A percentile compares a stretch with the other conserved stretches of the same genome.
These are phyloP conservation scores for Argyresthia albistria DNA, from an alignment of 2,888 invertebrate species.

Conservation along the genomic window DNA sequence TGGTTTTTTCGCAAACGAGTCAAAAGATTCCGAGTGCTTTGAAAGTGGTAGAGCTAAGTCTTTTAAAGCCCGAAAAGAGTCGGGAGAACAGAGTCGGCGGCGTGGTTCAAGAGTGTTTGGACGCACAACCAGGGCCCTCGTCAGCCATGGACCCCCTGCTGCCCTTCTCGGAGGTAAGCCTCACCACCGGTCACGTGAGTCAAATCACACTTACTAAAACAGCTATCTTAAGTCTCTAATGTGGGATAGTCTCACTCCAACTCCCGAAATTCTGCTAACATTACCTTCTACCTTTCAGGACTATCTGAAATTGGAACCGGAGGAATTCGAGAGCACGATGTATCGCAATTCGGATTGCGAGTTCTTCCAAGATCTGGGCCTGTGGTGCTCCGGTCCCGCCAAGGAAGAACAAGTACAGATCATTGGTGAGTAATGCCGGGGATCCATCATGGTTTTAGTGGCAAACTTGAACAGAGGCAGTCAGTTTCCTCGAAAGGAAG, in stretches of 20 bases:
- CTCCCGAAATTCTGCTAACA: constrained; percentile 26
- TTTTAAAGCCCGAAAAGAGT: constrained; percentile 61
- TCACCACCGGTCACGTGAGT: constrained; percentile 43
- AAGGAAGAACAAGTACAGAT: constrained; percentile 62
- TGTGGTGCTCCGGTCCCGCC: constrained; percentile 70
- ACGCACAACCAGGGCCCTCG: constrained; percentile 28
- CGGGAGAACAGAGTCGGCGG: constrained; percentile 45
- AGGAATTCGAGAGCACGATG: constrained; percentile 53
- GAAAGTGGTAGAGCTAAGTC: constrained; percentile 69
- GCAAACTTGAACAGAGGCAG: too few relatives aligned
- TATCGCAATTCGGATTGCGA: constrained; percentile 72
- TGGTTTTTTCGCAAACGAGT: constrained; percentile 71
- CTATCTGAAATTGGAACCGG: constrained; percentile 57
- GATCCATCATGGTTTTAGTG: too few relatives aligned
- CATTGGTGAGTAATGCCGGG: constrained; percentile 42
- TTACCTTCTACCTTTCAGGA: constrained; percentile 47
- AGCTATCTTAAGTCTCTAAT: not conserved
- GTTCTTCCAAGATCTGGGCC: constrained; percentile 79
- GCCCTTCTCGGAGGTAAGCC: constrained; percentile 52
- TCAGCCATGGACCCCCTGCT: constrained; percentile 41
- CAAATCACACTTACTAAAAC: constrained; percentile 4
- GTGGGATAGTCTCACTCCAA: constrained; percentile 10
- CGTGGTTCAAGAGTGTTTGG: constrained; percentile 44
- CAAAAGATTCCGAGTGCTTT: constrained; percentile 60
- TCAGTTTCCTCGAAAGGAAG: too few relatives aligned